These are phyloP conservation scores for Barnardius zonarius DNA, from an alignment of 2,113 vertebrate genomes.

Conservation along the genomic window DNA sequence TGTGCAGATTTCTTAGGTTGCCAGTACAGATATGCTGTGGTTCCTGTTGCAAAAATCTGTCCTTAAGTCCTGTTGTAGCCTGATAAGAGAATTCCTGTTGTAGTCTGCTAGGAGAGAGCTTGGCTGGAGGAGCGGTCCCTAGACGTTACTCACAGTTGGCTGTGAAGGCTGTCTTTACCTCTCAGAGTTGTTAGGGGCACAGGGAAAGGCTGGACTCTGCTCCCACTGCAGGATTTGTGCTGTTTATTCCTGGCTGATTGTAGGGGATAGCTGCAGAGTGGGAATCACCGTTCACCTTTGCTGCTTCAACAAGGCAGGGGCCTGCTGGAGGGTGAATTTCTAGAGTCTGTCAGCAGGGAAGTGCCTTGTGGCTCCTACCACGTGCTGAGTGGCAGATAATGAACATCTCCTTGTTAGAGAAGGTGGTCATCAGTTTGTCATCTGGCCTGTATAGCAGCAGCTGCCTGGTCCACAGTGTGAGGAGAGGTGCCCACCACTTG, in stretches of 20 bases:
- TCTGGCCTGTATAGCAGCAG: not conserved
- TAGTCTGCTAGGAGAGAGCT: not conserved
- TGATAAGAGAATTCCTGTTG: not conserved
- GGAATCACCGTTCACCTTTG: not conserved
- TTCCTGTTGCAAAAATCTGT: not conserved
- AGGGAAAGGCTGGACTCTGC: not conserved
- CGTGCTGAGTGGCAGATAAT: not conserved
- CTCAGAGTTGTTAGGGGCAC: not conserved
- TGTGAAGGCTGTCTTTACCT: not conserved
- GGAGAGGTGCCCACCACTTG: not conserved
- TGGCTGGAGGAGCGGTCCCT: not conserved
- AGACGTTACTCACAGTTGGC: not conserved
- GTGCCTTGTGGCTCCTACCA: not conserved
- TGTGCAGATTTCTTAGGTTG: not conserved
- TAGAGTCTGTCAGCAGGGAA: not conserved
- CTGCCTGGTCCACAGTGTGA: not conserved
- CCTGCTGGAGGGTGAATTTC: accelerated
- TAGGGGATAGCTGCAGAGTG: not conserved
- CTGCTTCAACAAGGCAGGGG: not conserved
- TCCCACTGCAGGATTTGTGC: not conserved
- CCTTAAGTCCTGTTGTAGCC: not conserved
- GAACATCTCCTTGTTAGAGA: not conserved
- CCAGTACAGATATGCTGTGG: not conserved
- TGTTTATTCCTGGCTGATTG: not conserved
- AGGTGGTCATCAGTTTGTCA: not conserved